phyloP scores from a whole-genome alignment of 2,113 vertebrate species.

The Rhabdornis inornatus region DNA sequence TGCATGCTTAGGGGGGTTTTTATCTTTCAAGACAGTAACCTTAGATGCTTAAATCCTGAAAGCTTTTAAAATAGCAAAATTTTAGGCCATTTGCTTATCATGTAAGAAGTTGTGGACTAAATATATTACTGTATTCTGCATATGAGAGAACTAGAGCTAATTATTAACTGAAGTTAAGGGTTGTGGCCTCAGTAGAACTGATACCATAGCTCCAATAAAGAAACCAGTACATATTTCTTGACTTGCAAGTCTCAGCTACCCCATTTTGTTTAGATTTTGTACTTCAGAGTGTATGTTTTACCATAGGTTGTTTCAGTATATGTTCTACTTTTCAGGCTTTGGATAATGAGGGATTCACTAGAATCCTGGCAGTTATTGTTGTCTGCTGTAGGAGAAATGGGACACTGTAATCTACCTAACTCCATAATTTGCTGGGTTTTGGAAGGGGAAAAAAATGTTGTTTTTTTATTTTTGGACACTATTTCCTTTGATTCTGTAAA shows the following conservation, averaged over 20 bases:
- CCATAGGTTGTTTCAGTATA: background rate
- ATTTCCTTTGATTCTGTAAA: background rate
- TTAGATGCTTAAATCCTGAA: background rate
- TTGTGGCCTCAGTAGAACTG: background rate
- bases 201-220: background rate
- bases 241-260: background rate
- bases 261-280: background rate
- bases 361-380: background rate
- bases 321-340: background rate
- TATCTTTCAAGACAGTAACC: background rate
- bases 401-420: background rate
- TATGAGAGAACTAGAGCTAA: background rate
- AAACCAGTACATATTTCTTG: background rate
- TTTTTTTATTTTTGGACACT: background rate
- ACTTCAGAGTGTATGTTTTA: background rate
- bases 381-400: background rate
- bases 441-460: background rate
- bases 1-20: background rate
- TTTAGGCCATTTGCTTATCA: background rate
- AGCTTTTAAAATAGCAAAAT: background rate
- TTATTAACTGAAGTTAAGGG: background rate
- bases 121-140: background rate
- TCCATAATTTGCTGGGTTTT: background rate
- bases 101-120: background rate
- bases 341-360: background rate